phyloP scores from a whole-genome alignment of 2,113 vertebrate genomes.

The Boulengeromyrus knoepffleri region DNA sequence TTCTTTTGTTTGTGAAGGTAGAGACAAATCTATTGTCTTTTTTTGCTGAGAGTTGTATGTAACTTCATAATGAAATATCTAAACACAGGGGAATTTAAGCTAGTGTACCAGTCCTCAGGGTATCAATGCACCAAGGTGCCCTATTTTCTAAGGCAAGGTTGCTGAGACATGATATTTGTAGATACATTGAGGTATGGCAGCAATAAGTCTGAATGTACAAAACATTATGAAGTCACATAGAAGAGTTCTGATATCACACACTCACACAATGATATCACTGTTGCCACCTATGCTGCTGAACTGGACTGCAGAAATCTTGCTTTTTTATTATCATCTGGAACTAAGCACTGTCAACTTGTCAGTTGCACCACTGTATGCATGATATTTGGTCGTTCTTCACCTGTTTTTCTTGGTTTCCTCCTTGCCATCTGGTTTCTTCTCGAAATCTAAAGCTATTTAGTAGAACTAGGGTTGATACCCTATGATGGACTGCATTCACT shows the following conservation, averaged over 20 bases:
- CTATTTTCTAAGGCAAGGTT: constrained; percentile 16
- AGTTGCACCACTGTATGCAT: not conserved
- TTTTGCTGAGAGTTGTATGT: not conserved
- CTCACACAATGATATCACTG: not conserved
- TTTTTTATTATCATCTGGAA: not conserved
- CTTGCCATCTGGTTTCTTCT: not conserved
- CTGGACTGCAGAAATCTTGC: not conserved
- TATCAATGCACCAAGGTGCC: not conserved
- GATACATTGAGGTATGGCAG: constrained; percentile 27
- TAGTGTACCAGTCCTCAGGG: not conserved
- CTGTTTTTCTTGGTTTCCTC: not conserved
- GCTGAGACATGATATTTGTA: constrained; percentile 5
- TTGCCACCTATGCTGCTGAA: not conserved
- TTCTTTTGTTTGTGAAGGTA: not conserved
- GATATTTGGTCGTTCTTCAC: not conserved
- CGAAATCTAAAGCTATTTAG: not conserved
- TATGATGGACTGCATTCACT: not conserved
- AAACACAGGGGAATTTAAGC: not conserved
- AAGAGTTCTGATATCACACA: not conserved
- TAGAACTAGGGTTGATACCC: not conserved
- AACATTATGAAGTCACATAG: not conserved
- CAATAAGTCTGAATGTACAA: constrained; percentile 23
- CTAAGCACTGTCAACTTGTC: not conserved
- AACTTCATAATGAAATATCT: constrained; percentile 8
- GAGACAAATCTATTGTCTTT: not conserved